Base-by-base conservation (phyloP, 2,888 invertebrate species). In the Colletes collaris region DNA sequence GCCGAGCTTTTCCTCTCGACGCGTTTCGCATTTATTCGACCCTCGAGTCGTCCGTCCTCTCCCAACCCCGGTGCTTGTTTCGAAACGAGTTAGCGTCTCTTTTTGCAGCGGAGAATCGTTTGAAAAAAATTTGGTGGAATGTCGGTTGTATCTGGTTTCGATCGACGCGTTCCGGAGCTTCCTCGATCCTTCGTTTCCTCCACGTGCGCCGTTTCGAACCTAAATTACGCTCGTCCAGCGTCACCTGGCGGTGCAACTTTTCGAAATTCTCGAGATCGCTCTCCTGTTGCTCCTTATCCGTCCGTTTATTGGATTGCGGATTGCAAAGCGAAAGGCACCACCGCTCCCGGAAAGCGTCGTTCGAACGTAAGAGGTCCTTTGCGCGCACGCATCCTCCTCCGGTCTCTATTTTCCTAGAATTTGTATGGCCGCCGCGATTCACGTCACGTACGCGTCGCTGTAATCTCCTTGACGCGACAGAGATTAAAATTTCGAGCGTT, bases 401-500 rank as follows among this genome's bases (percentile, higher is more conserved):
- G 10, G 35, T 4, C 67, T 35, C 16, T 62, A 62, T 74, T 74
- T 62, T 50, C 55, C 59, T 49, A 46, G 35, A 44, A 60, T 76
- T 66, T 72, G 55, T 37, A 76, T 16, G 37, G 27, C 27, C 19
- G 6, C 37, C 59, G 52, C 60, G 74, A 76, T 73, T 76, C 76
- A 49, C 65, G 60, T 60, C 65, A 73, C 74, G 73, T 64, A 64
- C 70, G 63, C 75, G 63, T 58, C 49, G 11, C 49, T 19, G 49
- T 60, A 74, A 73, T 74, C 74, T 65, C 59, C 65, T 53, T 49
- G 66, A 76, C 55, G 68, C 76, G 68, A 64, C 52, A 59, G 68
- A 68, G 68, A 77, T 76, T 76, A 68, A 76, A 68, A 64, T 76
- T 77, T 77, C 53, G 56, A 27, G 19, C 35, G 53, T 50, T 66